These are phyloP conservation scores for Heliconius aoede DNA, from an alignment of 2,888 invertebrate species.

Conservation along the genomic window DNA sequence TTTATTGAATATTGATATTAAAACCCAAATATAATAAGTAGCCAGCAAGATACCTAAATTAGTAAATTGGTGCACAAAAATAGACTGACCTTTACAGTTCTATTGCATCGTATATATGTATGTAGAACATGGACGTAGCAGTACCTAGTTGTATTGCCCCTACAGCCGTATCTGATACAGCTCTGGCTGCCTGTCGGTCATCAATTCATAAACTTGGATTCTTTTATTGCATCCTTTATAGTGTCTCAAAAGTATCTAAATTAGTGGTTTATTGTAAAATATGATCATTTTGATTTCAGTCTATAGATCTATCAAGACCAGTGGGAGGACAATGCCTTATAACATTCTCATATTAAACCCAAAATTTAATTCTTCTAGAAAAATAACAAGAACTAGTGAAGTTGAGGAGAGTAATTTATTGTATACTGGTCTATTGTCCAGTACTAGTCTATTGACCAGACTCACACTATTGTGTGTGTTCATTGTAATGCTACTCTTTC, in stretches of 20 bases:
- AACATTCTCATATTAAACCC: too few relatives aligned
- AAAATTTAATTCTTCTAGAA: too few relatives aligned
- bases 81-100: slow-evolving; percentile 15
- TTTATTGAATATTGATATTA: too few relatives aligned
- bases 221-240: background rate
- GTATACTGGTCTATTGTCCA: too few relatives aligned
- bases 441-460: too few relatives aligned
- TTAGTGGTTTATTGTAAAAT: background rate
- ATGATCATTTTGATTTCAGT: too few relatives aligned
- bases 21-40: background rate
- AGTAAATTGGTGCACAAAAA: slow-evolving; percentile 18
- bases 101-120: slow-evolving; percentile 4
- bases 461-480: too few relatives aligned
- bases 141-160: slow-evolving; percentile 11
- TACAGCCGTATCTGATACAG: slow-evolving; percentile 31
- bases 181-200: slow-evolving; percentile 23
- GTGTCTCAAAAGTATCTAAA: background rate
- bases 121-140: background rate
- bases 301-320: too few relatives aligned
- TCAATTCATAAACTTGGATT: slow-evolving; percentile 31
- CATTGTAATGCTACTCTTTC: too few relatives aligned
- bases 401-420: too few relatives aligned
- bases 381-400: too few relatives aligned
- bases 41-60: background rate
- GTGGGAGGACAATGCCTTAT: too few relatives aligned